Evolutionary conservation across 2,888 invertebrate species (phyloP), one percentile per base, ranked within the genome.

Genomic region (Fragum sueziense): DNA sequence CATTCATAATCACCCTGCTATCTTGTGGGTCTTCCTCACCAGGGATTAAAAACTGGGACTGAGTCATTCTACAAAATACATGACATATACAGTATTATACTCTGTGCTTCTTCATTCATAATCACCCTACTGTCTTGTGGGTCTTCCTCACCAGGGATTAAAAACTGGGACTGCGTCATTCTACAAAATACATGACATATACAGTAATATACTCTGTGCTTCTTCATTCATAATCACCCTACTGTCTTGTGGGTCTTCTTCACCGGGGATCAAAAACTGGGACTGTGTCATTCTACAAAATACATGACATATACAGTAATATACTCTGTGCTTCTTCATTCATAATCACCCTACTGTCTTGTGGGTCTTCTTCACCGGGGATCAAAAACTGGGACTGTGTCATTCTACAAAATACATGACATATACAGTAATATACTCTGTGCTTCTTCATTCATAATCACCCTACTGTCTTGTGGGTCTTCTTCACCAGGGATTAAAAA

Each of bases 171-270:
- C 80, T 84, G 84, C 1, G 84, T 84, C 81, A 82, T 82, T 2
- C 84, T 84, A 69, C 27, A 70, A n/a, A n/a, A n/a, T n/a, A n/a
- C n/a, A n/a, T n/a, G n/a, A n/a, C n/a, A n/a, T n/a, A n/a, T n/a
- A n/a, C n/a, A n/a, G n/a, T n/a, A n/a, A n/a, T 34, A 92, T 86
- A 83, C 92, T 92, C 59, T 90, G 88, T 62, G 91, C 92, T 76
- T 84, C 84, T 61, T 82, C 80, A 34, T 67, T 74, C n/a, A 76
- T 59, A 17, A 70, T 62, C 17, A 80, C 74, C 29, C 78, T 72
- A 2, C 54, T 68, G 25, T 78, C 78, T 22, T 52, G 41, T 33
- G 67, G 61, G 20, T 73, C 76, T 29, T 82, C 81, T 52, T 84
- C 84, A 6, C 81, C 84, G 25, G 84, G 84, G 2, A 84, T 76